Percentiles rank a stretch among this genome's conserved stretches.
Evolutionary conservation across 1,140 invertebrate genomes (phyloP).

Genomic region (Plodia interpunctella): DNA sequence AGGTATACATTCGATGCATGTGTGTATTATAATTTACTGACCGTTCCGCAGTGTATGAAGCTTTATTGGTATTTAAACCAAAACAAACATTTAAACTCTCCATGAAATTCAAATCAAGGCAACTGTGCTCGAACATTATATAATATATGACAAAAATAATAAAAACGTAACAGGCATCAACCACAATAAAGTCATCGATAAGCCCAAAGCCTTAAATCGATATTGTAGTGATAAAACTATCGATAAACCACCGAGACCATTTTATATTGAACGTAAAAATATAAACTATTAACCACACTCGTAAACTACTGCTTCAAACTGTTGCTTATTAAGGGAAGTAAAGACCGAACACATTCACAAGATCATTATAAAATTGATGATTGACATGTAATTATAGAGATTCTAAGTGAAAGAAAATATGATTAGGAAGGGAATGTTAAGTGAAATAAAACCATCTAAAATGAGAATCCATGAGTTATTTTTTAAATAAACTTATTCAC

Average conservation of each 20-base stretch:
- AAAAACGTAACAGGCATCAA: not conserved
- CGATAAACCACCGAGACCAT: not conserved
- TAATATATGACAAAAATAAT: no score
- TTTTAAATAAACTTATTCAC: no score
- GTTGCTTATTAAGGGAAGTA: not conserved
- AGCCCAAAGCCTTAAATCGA: not conserved
- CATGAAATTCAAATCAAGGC: no score
- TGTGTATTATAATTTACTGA: not conserved
- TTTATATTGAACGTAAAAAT: conserved; percentile 1
- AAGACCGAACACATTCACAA: not conserved
- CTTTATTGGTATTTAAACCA: no score
- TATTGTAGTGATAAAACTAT: not conserved
- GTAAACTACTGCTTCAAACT: conserved; percentile 2
- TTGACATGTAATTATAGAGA: no score
- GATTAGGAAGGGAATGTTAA: no score
- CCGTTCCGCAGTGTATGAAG: no score
- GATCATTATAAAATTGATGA: not conserved
- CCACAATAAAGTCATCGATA: not conserved
- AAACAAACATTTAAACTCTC: no score
- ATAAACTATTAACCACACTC: not conserved
- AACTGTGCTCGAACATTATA: no score
- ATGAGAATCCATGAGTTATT: no score
- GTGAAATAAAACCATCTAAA: no score
- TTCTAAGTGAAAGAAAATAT: no score
- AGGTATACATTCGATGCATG: not conserved